Base-by-base conservation (phyloP, 1,140 invertebrate species). In the Sycophila sp. region DNA sequence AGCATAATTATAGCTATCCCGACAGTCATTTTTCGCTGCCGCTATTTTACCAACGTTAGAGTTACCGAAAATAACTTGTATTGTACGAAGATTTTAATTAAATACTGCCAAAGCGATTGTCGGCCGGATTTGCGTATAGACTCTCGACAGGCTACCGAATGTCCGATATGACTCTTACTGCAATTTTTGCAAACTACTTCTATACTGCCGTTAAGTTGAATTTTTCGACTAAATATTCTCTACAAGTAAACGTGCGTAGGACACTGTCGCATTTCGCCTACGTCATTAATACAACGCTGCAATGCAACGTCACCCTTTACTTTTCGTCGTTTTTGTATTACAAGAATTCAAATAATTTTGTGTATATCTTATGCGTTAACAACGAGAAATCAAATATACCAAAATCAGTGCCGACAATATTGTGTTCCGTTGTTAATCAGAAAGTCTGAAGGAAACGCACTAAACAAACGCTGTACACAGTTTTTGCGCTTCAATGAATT, bases 51-150 rank as follows among this genome's bases (percentile, higher is more conserved):
- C 68, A 64, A 64, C 56, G 38, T 58, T 60, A 70, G n/a, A n/a
- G 60, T 70, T 70, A 70, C 68, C 68, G 38, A 40, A n/a, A n/a
- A n/a, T n/a, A n/a, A 64, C 64, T 22, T 58, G 51, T 70, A 64
- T 58, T 42, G 10, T 34, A 64, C 42, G 62, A 65, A 47, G 49
- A 42, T 71, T 59, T 65, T 51, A 53, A 53, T 70, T 64, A 66
- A 51, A 60, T 59, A 71, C 62, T 71, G 69, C 62, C 69, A 66
- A 71, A 71, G 62, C 62, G 45, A 59, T 71, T 71, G 30, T 58
- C 45, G 62, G 32, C 60, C 62, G 49, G 51, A 17, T 30, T 6
- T 32, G 42, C 42, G 24, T 47, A 60, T 38, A 59, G 11, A 15
- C 34, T 34, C 53, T 34, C 30, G n/a, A 8, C 24, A n/a, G n/a